phyloP scores from a whole-genome alignment of 2,113 vertebrate species.

The Odobenus rosmarus region DNA sequence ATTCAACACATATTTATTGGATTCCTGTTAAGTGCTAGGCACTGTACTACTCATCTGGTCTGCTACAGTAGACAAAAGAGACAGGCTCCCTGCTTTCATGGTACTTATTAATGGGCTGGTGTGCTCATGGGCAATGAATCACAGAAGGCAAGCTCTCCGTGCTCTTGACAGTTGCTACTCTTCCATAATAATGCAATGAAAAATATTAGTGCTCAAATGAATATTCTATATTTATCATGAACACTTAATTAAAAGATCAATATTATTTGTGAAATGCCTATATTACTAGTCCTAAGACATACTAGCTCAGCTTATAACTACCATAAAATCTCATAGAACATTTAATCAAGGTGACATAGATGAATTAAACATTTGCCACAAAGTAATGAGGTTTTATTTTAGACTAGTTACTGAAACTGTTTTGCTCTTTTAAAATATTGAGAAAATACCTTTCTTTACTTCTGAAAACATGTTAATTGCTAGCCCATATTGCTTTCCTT shows the following conservation, averaged over 20 bases:
- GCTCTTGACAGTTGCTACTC: background rate
- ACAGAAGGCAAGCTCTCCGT: background rate
- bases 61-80: background rate
- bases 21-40: background rate
- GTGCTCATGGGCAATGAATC: background rate
- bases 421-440: background rate
- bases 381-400: slow-evolving; percentile 47
- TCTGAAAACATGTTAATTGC: slow-evolving; percentile 29
- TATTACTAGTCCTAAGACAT: slow-evolving; percentile 24
- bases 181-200: slow-evolving; percentile 11
- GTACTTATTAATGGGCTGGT: background rate
- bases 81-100: background rate
- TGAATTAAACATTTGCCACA: slow-evolving; percentile 51
- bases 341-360: slow-evolving; percentile 35
- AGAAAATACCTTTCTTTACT: slow-evolving; percentile 27
- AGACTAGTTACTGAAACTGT: slow-evolving; percentile 10
- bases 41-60: background rate
- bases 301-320: slow-evolving; percentile 38
- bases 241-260: slow-evolving; percentile 53
- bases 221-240: slow-evolving; percentile 37
- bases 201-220: slow-evolving; percentile 14
- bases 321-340: slow-evolving; percentile 39
- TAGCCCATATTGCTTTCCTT: background rate
- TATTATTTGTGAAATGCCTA: slow-evolving; percentile 55
- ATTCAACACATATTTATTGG: background rate